Evolutionary conservation across 2,113 vertebrate genomes (phyloP), one percentile per base, ranked within the genome.

Genomic region (Labeo catla): DNA sequence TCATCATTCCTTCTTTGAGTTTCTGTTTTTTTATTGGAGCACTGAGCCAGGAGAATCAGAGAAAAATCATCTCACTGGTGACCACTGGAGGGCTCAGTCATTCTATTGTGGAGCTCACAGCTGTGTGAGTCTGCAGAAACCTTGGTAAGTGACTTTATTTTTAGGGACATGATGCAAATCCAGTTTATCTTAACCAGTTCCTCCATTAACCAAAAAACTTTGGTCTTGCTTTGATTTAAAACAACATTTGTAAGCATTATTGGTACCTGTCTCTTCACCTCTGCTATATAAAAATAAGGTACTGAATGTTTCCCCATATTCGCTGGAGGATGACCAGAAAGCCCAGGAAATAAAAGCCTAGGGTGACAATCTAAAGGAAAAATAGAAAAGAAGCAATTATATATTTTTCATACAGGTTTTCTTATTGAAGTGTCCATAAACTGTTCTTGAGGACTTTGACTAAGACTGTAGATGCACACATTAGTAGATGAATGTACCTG

Each of bases 1-100:
- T 16, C n/a, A 28, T 39, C 16, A 54, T 61, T 81, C 12, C 57
- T n/a, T 43, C 57, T n/a, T 43, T 76, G 68, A 81, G 19, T 9
- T 89, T 90, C 87, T 88, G 57, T 6, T 59, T 59, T 59, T 59
- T 8, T 90, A 76, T 90, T 92, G 86, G 87, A 7, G 86, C 76
- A 45, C 89, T 92, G 2, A 93, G 76, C 91, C 92, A 92, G 70
- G 92, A 93, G 89, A 92, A 92, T 73, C 84, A 91, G 84, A 91
- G 86, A 57, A 7, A 79, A 72, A 87, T 73, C 52, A 86, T 70
- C 84, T 90, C 82, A 0, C 21, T 74, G 68, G 76, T 45, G 84
- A 43, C 23, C 86, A 84, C 23, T 61, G 84, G 77, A 70, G 77
- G 83, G 52, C 57, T 45, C 63, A 45, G 43, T 57, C 57, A 21